Conservation (phyloP, 2,797 vertebrate genomes). For the Pipistrellus pygmaeus region DNA sequence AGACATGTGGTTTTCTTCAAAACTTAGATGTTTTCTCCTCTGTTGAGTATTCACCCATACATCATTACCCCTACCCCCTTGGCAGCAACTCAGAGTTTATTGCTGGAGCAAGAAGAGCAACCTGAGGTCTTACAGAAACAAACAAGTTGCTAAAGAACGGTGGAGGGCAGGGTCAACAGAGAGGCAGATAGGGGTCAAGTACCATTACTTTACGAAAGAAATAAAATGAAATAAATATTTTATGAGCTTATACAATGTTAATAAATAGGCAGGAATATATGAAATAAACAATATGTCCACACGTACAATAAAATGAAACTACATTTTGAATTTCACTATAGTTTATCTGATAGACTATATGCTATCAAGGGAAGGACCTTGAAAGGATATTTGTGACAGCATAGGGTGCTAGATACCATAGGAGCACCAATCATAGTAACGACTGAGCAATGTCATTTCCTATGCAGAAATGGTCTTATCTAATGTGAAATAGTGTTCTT, state of each 20-base stretch:
- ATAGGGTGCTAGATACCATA: neutral
- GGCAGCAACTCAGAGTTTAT: neutral
- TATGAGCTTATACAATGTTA: neutral
- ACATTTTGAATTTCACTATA: neutral
- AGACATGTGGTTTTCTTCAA: neutral
- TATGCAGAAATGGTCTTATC: neutral
- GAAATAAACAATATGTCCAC: neutral
- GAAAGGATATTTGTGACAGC: neutral
- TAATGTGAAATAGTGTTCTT: neutral
- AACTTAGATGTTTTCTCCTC: neutral
- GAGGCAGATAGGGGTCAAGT: neutral
- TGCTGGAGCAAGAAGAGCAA: neutral
- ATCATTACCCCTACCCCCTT: too few relatives aligned
- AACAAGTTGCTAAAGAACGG: neutral
- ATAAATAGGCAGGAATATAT: neutral
- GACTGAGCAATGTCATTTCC: neutral
- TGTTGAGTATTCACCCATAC: neutral
- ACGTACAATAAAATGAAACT: neutral
- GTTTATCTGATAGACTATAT: neutral
- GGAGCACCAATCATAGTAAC: neutral
- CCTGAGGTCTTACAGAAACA: neutral
- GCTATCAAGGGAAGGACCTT: neutral
- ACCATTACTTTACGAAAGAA: neutral
- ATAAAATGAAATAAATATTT: constrained; percentile 22
- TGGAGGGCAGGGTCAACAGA: neutral